Evolutionary conservation across 2,888 invertebrate species (phyloP), one percentile per base, ranked within the genome.

Genomic region (Metallyticus violacea): DNA sequence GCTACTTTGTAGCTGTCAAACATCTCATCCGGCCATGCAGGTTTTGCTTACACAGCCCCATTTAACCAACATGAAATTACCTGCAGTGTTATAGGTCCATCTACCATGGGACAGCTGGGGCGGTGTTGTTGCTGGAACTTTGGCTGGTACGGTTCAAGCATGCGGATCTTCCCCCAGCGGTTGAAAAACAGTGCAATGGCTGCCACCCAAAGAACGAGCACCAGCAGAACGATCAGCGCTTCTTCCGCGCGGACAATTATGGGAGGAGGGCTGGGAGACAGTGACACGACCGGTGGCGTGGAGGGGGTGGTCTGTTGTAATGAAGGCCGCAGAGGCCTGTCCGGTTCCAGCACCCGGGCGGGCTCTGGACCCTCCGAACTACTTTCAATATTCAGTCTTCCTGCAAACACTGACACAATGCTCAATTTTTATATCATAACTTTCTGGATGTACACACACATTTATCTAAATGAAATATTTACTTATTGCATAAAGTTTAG

Each of bases 141-240:
- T 1, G 97, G 97, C 90, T 97, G 97, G 91, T 97, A 97, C 0
- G 97, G 97, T 91, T 97, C 97, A 92, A 97, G 92, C 97, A 97
- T 97, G 88, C 97, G 95, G 91, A 98, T 98, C 94, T 98, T 97
- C 90, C 97, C 97, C 97, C 97, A 98, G 88, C 97, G 96, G 93
- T 98, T 97, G 94, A 98, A 97, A 93, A 98, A 98, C 80, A 97
- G 93, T 3, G 97, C 96, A 88, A 97, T 97, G 88, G 97, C 97
- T 0, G 96, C 97, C 86, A 97, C 96, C 98, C 98, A 98, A 22
- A 97, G 94, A 81, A 97, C 94, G 27, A 98, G 93, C 29, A 97
- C 97, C 89, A 97, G 94, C 81, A 96, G 95, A 86, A 98, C 97
- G 90, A 97, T 96, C 85, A 97, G 93, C 26, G 97, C 95, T 91